These are phyloP conservation scores for Pangasius sanitwongsei DNA, from an alignment of 2,797 vertebrate genomes.

Conservation along the genomic window DNA sequence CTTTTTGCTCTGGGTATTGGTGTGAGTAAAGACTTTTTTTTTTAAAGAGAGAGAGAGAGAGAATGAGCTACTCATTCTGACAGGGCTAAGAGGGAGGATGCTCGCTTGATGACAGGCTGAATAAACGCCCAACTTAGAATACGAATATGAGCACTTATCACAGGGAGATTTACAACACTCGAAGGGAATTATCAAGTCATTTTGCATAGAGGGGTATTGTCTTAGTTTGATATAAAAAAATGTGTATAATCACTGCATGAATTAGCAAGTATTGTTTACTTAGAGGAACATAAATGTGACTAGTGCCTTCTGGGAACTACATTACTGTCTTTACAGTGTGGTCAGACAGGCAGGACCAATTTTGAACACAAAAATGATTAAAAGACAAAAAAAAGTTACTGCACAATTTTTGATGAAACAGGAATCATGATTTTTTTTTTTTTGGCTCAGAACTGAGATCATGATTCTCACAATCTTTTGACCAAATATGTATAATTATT, in stretches of 20 bases:
- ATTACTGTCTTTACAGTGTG: neutral
- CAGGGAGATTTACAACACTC: constrained; percentile 31
- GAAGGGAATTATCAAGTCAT: constrained; percentile 9
- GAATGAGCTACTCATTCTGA: constrained; percentile 49
- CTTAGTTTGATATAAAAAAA: constrained; percentile 19
- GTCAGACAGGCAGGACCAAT: neutral
- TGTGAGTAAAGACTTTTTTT: constrained; percentile 31
- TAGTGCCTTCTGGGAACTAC: neutral
- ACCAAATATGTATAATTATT: neutral
- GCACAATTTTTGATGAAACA: neutral
- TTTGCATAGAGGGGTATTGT: constrained; percentile 8
- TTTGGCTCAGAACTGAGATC: neutral
- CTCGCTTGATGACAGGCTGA: constrained; percentile 43
- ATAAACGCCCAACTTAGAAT: constrained; percentile 36
- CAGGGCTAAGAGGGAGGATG: constrained; percentile 33
- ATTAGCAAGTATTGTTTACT: neutral
- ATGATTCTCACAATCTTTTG: neutral
- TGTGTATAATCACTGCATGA: neutral
- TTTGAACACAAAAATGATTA: neutral
- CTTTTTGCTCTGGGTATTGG: constrained; percentile 49
- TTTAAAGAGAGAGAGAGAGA: neutral
- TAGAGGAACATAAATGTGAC: constrained; percentile 5
- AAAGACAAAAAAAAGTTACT: neutral
- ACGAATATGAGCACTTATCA: constrained; percentile 34
- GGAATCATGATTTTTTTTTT: neutral